phyloP scores from a whole-genome alignment of 2,113 vertebrate species.

The Machaerirhynchus nigripectus region DNA sequence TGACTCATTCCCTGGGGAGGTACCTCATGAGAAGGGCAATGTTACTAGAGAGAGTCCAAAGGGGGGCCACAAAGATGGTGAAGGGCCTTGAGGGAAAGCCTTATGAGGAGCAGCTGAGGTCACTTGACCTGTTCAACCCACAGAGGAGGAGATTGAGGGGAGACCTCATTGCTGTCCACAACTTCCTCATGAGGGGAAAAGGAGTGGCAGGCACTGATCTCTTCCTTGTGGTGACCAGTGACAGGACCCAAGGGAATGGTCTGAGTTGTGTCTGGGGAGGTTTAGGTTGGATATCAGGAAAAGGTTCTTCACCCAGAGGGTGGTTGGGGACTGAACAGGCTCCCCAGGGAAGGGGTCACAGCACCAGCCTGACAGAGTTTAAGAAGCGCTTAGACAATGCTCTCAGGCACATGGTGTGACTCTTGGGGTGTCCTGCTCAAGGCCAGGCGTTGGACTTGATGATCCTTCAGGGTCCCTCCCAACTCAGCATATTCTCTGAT shows the following conservation, averaged over 20 bases:
- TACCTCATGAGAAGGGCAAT: not conserved
- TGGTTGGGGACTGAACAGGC: not conserved
- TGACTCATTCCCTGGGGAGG: not conserved
- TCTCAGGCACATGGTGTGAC: not conserved
- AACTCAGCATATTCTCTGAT: not conserved
- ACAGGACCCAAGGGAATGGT: not conserved
- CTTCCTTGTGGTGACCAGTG: not conserved
- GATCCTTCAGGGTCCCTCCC: not conserved
- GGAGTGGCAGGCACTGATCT: not conserved
- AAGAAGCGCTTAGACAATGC: not conserved
- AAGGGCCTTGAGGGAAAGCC: not conserved
- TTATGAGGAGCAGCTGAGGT: not conserved
- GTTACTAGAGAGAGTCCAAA: not conserved
- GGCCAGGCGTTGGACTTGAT: not conserved
- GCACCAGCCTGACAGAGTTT: not conserved
- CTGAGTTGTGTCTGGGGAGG: not conserved
- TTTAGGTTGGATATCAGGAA: not conserved
- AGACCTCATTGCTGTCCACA: not conserved
- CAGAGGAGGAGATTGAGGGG: not conserved
- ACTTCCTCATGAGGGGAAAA: accelerated
- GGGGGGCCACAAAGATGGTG: not conserved
- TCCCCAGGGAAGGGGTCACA: not conserved
- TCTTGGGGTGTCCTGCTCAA: not conserved
- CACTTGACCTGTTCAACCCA: not conserved
- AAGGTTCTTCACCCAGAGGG: not conserved